Base-by-base conservation (phyloP, 2,113 vertebrate species). In the Hylia prasina region DNA sequence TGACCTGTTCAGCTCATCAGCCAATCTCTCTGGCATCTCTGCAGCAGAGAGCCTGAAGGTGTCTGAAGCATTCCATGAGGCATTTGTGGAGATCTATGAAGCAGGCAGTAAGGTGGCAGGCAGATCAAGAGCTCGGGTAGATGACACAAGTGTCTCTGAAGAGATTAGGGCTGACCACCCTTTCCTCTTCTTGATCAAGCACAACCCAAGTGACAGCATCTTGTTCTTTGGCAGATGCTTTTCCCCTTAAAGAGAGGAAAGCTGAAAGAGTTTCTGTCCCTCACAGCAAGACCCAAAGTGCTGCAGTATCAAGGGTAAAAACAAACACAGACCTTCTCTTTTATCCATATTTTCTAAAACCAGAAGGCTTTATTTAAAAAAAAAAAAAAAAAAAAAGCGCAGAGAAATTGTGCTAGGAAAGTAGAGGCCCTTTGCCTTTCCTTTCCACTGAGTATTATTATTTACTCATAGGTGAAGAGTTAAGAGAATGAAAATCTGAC, bases 11-110 rank as follows among this genome's bases (percentile, higher is more conserved):
- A 94, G 79, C 30, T 12, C 95, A 9, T 90, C 80, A 31, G 96
- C 96, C 63, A 81, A 93, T 51, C 76, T 97, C 2, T 98, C 98
- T 31, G 98, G 98, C 47, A 97, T 98, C 70, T 97, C 97, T 57
- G 56, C 97, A 16, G 92, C 87, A 64, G 82, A 92, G 20, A 83
- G 93, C 39, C 90, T 98, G 13, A 98, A 96, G 25, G 9, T 98
- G 7, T 98, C 98, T 27, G 94, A 81, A 35, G 83, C 95, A 1
- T 54, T 96, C 66, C 98, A 98, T 45, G 89, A 97, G 44, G 96
- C 98, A 3, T 90, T 70, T 81, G 75, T 98, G n/a, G 98, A 98
- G 83, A 94, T 98, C 10, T 71, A 84, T 1, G 98, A 98, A 87
- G 97, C 95, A 7, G 97, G 97, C 51, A 98, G 94, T 0, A 96